Evolutionary conservation across 1,140 invertebrate genomes (phyloP).

Genomic region (Brachionus angularis): DNA sequence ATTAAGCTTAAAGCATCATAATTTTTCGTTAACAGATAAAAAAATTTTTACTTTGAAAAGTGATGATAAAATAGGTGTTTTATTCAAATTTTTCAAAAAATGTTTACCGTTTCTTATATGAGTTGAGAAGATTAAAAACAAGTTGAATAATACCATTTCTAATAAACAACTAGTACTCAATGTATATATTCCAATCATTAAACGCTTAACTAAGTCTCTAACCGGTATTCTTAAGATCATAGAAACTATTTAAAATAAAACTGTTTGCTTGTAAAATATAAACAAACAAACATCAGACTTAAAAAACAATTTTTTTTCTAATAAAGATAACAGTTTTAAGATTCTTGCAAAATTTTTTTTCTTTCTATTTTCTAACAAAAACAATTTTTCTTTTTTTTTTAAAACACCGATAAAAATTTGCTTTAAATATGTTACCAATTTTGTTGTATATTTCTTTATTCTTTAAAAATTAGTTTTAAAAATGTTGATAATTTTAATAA

Average conservation of each 20-base stretch:
- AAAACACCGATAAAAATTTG: too few species aligned
- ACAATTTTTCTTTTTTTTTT: too few species aligned
- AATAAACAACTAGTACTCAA: slow-evolving; percentile 41
- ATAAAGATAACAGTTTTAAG: neutral
- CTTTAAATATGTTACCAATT: too few species aligned
- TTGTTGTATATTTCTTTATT: too few species aligned
- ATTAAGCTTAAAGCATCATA: slow-evolving; percentile 38
- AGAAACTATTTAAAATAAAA: slow-evolving; percentile 37
- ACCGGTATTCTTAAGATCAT: neutral
- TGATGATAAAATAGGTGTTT: slow-evolving; percentile 36
- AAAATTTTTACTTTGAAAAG: slow-evolving; percentile 15
- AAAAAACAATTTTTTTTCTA: neutral
- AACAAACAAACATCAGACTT: slow-evolving; percentile 40
- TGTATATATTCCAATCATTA: slow-evolving; percentile 17
- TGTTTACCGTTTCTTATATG: neutral
- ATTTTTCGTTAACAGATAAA: too few species aligned
- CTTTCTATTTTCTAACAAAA: slow-evolving; percentile 29
- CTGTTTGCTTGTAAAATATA: slow-evolving; percentile 38
- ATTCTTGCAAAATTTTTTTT: slow-evolving; percentile 18
- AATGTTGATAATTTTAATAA: too few species aligned
- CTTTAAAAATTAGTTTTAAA: too few species aligned
- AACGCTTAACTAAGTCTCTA: slow-evolving; percentile 42
- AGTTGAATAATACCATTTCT: slow-evolving; percentile 37
- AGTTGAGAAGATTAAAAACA: slow-evolving; percentile 3
- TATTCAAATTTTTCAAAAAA: neutral